These are phyloP conservation scores for Heterocephalus glaber DNA, from an alignment of 2,113 vertebrate species.

Conservation along the genomic window DNA sequence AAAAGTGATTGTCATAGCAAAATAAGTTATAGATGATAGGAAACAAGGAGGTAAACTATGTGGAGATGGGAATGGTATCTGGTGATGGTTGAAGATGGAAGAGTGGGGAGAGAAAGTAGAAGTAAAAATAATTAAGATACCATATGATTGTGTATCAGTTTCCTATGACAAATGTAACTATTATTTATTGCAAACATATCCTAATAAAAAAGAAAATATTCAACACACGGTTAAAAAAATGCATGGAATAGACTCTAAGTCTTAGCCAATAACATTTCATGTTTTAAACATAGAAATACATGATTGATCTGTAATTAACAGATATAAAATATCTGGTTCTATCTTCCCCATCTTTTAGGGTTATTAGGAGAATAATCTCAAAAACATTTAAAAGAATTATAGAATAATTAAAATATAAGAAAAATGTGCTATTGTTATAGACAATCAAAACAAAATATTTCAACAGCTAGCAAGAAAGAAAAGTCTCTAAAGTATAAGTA, in stretches of 20 bases:
- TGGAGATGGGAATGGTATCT: not conserved
- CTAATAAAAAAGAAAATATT: not conserved
- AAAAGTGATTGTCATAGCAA: not conserved
- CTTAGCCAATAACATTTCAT: not conserved
- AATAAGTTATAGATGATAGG: not conserved
- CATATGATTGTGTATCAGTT: not conserved
- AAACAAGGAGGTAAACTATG: not conserved
- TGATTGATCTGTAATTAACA: not conserved
- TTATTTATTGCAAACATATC: not conserved
- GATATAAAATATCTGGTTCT: not conserved
- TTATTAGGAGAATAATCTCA: not conserved
- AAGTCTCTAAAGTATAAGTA: not conserved
- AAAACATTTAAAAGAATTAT: not conserved
- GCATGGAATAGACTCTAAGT: not conserved
- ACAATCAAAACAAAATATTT: not conserved
- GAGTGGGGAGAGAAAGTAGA: not conserved
- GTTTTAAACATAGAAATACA: not conserved
- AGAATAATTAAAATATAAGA: not conserved
- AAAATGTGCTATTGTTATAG: not conserved
- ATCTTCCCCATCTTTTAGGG: not conserved
- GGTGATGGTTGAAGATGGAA: not conserved
- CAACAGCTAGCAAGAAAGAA: not conserved
- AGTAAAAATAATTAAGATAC: not conserved
- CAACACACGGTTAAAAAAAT: not conserved
- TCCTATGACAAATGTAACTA: not conserved